Evolutionary conservation across 1,140 invertebrate species (phyloP), one percentile per base, ranked within the genome.

Genomic region (Grapholita molesta): DNA sequence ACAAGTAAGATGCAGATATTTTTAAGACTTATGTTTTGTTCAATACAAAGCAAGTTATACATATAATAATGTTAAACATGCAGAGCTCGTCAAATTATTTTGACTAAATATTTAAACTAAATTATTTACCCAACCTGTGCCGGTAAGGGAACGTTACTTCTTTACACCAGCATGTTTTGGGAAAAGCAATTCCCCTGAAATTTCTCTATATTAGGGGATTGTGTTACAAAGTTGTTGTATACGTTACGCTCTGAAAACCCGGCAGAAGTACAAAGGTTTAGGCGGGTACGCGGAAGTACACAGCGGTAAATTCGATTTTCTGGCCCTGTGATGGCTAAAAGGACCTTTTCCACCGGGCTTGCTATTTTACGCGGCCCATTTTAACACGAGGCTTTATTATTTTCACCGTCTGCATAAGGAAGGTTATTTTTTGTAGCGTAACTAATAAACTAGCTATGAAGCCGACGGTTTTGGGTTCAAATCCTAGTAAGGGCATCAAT

Each of bases 271-370:
- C 77, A 82, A 80, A 86, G 78, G 77, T 77, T 61, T 61, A 61
- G 25, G 75, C 64, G 69, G 48, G 68, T 73, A 81, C 68, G 75
- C 69, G 72, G 67, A 70, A 23, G 79, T 84, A 85, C 79, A 76
- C 72, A 84, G 81, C 82, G 86, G 87, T 88, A 91, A 91, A 91
- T 89, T 89, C 83, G 82, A 91, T 91, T 91, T 89, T 89, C 83
- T 85, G 83, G 76, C 76, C 79, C 82, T 73, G 86, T 82, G 42
- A 18, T 48, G 42, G 15, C 18, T 48, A 48, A 21, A n/a, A 48
- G 42, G 42, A 18, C 42, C 42, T 48, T 48, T 21, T 5, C 1
- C 6, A 48, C 42, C 18, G 42, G 15, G 3, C 12, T 35, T 24
- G 21, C 23, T 11, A 6, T n/a, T 4, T 30, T 15, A 25, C 12